Base-by-base conservation (phyloP, 2,888 invertebrate species). In the Cryptocheilus praepositus region DNA sequence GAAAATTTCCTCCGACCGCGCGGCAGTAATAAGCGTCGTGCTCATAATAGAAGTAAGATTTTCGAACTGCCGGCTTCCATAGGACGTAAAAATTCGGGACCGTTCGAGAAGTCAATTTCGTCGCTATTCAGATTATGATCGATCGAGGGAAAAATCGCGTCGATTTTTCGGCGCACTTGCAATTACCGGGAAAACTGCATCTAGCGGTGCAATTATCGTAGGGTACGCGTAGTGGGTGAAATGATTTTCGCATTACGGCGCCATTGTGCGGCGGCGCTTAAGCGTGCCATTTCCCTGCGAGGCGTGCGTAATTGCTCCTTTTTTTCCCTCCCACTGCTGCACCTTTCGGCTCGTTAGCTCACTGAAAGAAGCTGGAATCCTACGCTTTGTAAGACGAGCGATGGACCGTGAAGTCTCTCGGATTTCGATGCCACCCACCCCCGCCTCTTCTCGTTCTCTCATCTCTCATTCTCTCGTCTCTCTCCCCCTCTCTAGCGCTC, bases 321-420 rank as follows among this genome's bases (percentile, higher is more conserved):
- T 52, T 21, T 57, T 22, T 52, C 22, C 22, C 21, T 52, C 21
- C 52, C 21, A 22, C 22, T 21, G 66, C 67, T 52, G 25, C 62
- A 65, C 64, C 76, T 71, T 73, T 77, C 77, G 77, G 77, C 81
- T 81, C 81, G 77, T 81, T 80, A 80, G 77, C 69, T 70, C 74
- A 65, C 55, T 72, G 74, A 79, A 79, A 80, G 80, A 80, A 80
- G 72, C 73, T 70, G 75, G 76, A 76, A 80, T 80, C n/a, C 68
- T 64, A 74, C 80, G 79, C 80, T 79, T 77, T 78, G 74, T 75
- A 69, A 73, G 71, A 76, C 75, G 79, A 77, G 77, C 77, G 77
- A 80, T 79, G 79, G 80, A 79, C 74, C 79, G 80, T 79, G 66
- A 77, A 75, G 77, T 76, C 72, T 71, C 67, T 76, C 64, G 80